These are phyloP conservation scores for Willowsia nigromaculata DNA, from an alignment of 2,888 invertebrate species.

Conservation along the genomic window DNA sequence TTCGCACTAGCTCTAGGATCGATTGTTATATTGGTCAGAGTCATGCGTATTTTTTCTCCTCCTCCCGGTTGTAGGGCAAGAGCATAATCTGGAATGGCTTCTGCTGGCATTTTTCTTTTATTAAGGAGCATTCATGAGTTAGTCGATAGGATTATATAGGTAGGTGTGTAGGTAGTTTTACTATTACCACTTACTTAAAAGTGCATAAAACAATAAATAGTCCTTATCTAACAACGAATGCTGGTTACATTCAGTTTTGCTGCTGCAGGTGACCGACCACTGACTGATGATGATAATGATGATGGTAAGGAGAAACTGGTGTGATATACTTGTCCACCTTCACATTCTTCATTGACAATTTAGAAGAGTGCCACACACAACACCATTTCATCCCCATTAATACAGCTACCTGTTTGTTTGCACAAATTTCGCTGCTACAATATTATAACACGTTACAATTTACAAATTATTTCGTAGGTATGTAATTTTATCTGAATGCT, in stretches of 20 bases:
- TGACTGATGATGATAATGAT: neutral
- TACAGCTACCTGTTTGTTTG: neutral
- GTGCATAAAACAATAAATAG: neutral
- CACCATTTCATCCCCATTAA: neutral
- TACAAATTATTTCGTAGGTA: neutral
- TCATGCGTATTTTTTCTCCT: neutral
- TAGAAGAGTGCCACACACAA: neutral
- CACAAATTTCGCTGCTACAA: neutral
- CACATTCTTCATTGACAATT: constrained; percentile 40
- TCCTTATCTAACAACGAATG: neutral
- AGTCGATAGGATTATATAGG: neutral
- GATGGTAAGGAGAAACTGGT: neutral
- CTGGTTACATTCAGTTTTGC: neutral
- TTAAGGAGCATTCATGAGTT: neutral
- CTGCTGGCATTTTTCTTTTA: neutral
- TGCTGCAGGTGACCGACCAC: neutral
- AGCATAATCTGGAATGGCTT: neutral
- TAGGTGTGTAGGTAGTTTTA: neutral
- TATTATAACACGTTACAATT: neutral
- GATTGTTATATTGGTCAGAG: neutral
- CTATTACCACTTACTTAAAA: neutral
- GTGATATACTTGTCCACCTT: constrained; percentile 34
- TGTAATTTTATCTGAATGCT: neutral
- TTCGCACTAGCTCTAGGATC: neutral
- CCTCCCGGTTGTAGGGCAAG: constrained; percentile 25